Evolutionary conservation across 2,888 invertebrate species (phyloP), one percentile per base, ranked within the genome.

Genomic region (Spicauda simplicius): DNA sequence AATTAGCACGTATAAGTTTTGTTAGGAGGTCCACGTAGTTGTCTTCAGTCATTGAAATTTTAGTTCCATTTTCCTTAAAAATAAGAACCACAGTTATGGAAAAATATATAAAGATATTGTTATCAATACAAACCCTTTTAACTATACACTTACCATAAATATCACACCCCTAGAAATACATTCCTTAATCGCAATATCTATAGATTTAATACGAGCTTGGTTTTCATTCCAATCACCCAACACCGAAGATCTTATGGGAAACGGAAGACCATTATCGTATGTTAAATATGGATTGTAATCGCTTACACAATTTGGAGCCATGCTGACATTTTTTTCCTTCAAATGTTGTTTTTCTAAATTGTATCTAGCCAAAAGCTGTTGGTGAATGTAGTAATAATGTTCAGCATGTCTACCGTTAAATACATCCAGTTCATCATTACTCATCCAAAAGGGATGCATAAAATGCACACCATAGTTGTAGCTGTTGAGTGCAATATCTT

Each of bases 401-500:
- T 92, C 91, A 19, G 87, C 86, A 62, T 87, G 86, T 75, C 83
- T 84, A 14, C 84, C 74, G 76, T 90, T 86, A 0, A 81, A 70
- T 65, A 81, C 77, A 67, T 87, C 86, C 7, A 91, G 79, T 72
- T 93, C 92, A 37, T 91, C 86, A 68, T 90, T 88, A 7, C 87
- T 84, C 89, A 95, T 88, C 94, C 95, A 95, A 81, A 93, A 95
- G 1, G 95, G 95, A 75, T 90, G 93, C 69, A 94, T 82, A 53
- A 94, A 78, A 73, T 95, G 94, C 72, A 94, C 83, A 71, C 93
- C 94, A 72, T 93, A 94, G 80, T 95, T 95, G 79, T 93, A 95
- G 56, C 91, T 85, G 77, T 95, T 95, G 12, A 95, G 78, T 25
- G 93, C 94, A 65, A 95, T 86, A 72, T 96, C 96, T 87, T 96